A percentile compares a stretch with the other conserved stretches of the same genome.
Evolutionary conservation across 2,888 invertebrate species (phyloP).

Genomic region (Papilio gigon): DNA sequence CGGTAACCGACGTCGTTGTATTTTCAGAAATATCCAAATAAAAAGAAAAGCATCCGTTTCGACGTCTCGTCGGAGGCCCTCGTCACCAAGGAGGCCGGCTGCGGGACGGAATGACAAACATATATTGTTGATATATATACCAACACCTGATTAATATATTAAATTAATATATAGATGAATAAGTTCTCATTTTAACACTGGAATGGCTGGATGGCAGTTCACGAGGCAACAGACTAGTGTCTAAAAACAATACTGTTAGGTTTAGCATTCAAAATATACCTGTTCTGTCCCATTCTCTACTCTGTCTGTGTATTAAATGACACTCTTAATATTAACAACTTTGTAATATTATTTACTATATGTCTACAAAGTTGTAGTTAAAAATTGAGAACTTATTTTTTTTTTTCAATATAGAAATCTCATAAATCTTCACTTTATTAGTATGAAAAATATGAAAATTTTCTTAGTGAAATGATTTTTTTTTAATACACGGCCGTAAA

Average conservation of each 20-base stretch:
- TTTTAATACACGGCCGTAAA: slow-evolving; percentile 15
- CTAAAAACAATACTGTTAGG: background rate
- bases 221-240: background rate
- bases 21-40: slow-evolving; percentile 69
- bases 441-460: background rate
- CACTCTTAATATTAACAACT: too few relatives aligned
- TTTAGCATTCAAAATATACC: too few relatives aligned
- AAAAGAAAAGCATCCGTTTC: slow-evolving; percentile 77
- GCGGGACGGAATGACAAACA: slow-evolving; percentile 51
- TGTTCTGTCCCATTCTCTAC: too few relatives aligned
- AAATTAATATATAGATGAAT: slow-evolving; percentile 6
- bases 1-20: too few relatives aligned
- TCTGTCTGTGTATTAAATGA: too few relatives aligned
- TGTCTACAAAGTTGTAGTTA: background rate
- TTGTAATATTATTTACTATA: too few relatives aligned
- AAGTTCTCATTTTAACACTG: slow-evolving; percentile 11
- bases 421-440: slow-evolving; percentile 5
- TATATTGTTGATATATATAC: slow-evolving; percentile 10
- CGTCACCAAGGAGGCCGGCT: slow-evolving; percentile 62
- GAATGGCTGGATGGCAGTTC: background rate
- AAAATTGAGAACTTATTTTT: background rate
- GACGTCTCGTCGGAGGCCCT: slow-evolving; percentile 74
- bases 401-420: slow-evolving; percentile 7
- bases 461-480: slow-evolving; percentile 7
- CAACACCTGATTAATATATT: slow-evolving; percentile 11